These are phyloP conservation scores for Campylomormyrus tamandua DNA, from an alignment of 2,113 vertebrate genomes.

Conservation along the genomic window DNA sequence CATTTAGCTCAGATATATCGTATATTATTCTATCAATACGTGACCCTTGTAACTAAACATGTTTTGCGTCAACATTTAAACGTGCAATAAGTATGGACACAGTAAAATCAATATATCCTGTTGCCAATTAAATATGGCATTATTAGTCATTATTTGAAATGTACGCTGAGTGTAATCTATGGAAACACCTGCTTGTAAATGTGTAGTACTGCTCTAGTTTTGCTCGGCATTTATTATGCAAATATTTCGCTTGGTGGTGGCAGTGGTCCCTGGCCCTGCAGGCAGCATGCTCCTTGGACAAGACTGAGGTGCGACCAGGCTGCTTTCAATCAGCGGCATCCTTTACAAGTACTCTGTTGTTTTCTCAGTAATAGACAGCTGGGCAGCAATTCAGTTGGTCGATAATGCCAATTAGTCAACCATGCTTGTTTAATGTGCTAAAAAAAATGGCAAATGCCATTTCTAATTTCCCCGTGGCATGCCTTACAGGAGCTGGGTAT, in stretches of 20 bases:
- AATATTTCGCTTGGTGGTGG: neutral
- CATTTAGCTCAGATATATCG: neutral
- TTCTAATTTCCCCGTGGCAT: slow-evolving; percentile 6
- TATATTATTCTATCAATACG: neutral
- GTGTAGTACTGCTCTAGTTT: neutral
- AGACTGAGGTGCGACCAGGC: slow-evolving; percentile 20
- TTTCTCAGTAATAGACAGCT: slow-evolving; percentile 20
- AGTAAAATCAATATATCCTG: neutral
- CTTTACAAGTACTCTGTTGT: slow-evolving; percentile 29
- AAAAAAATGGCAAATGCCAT: slow-evolving; percentile 1
- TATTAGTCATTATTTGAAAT: neutral
- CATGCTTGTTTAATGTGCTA: slow-evolving; percentile 28
- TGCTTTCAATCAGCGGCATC: slow-evolving; percentile 24
- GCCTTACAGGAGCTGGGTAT: slow-evolving; percentile 8
- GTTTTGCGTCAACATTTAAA: neutral
- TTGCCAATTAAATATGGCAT: neutral
- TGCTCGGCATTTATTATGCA: slow-evolving; percentile 8
- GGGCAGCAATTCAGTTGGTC: slow-evolving; percentile 34
- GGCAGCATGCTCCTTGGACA: neutral
- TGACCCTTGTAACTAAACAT: neutral
- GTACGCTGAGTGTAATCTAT: neutral
- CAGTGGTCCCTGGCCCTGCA: neutral
- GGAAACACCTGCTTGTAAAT: neutral
- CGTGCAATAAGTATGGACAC: neutral
- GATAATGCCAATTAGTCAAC: slow-evolving; percentile 32